Base-by-base conservation (phyloP, 2,888 invertebrate genomes). In the Microchrysa polita region DNA sequence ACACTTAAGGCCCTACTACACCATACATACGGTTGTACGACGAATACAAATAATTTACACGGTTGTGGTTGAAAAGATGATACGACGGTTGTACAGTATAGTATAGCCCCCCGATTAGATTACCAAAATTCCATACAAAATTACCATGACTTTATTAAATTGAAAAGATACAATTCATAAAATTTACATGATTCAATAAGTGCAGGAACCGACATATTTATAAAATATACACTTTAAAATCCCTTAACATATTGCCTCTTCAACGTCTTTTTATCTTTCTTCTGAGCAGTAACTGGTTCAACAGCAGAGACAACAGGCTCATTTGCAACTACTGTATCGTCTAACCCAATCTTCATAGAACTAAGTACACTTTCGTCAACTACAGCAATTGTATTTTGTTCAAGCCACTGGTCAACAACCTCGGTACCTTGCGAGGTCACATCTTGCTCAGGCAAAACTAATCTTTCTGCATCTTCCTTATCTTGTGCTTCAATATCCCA, bases 401-500 rank as follows among this genome's bases (percentile, higher is more conserved):
- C 40, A 2, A 69, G 72, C 72, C 72, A 72, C 14, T 44, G 9
- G 52, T 23, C 27, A 40, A 72, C 44, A 18, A 40, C 22, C 12
- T 44, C 67, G 9, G 7, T 10, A 7, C 14, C 10, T 16, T 9
- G n/a, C 10, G 12, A 16, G 1, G 9, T 16, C 2, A 42, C 40
- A 5, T 34, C 42, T 18, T 69, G 55, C 16, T 18, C 14, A 1
- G 40, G 69, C 5, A 55, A 40, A 53, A 55, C 14, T 10, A 57
- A 10, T 52, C 16, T 12, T 9, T 27, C 12, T 16, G 5, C n/a
- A 23, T 72, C 18, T 14, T 18, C 60, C 12, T 23, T 48, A 18
- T 69, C 57, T 18, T 78, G 77, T 18, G 73, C 59, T 16, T 79
- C 79, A 67, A 81, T 76, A 69, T 80, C 81, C 81, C 81, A 81